phyloP scores from a whole-genome alignment of 2,888 invertebrate genomes.

The Ochropacha duplaris region DNA sequence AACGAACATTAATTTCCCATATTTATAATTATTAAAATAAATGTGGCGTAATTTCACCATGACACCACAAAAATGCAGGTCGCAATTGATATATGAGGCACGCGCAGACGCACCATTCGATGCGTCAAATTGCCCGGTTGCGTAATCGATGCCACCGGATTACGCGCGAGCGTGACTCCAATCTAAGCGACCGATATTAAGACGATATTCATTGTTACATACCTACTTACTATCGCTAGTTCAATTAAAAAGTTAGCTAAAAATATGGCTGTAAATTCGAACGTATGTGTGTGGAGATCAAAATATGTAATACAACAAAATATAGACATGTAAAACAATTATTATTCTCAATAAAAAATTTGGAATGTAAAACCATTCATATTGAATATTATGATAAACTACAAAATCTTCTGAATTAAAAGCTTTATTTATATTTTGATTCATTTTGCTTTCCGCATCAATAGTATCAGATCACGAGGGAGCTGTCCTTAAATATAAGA shows the following conservation, averaged over 20 bases:
- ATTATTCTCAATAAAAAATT: too few species aligned
- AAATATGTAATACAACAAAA: too few species aligned
- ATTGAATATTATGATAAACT: too few species aligned
- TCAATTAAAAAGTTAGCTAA: not conserved
- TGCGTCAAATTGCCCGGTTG: conserved; percentile 48
- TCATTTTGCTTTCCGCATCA: too few species aligned
- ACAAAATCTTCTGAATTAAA: too few species aligned
- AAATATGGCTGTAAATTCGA: too few species aligned
- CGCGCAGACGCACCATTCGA: conserved; percentile 48
- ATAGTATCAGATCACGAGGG: too few species aligned
- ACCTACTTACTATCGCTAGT: conserved; percentile 4
- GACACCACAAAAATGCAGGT: conserved; percentile 61
- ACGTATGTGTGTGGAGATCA: too few species aligned
- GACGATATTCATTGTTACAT: conserved; percentile 15
- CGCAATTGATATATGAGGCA: conserved; percentile 58
- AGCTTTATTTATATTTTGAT: too few species aligned
- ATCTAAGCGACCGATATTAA: conserved; percentile 26
- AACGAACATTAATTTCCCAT: too few species aligned
- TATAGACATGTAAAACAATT: not conserved
- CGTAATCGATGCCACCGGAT: conserved; percentile 50
- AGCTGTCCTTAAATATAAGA: too few species aligned
- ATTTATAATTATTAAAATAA: conserved; percentile 5
- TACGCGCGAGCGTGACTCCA: conserved; percentile 40
- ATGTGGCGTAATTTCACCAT: conserved; percentile 48
- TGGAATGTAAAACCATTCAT: too few species aligned